phyloP scores from a whole-genome alignment of 1,140 invertebrate species.

The Plectrocnemia conspersa region DNA sequence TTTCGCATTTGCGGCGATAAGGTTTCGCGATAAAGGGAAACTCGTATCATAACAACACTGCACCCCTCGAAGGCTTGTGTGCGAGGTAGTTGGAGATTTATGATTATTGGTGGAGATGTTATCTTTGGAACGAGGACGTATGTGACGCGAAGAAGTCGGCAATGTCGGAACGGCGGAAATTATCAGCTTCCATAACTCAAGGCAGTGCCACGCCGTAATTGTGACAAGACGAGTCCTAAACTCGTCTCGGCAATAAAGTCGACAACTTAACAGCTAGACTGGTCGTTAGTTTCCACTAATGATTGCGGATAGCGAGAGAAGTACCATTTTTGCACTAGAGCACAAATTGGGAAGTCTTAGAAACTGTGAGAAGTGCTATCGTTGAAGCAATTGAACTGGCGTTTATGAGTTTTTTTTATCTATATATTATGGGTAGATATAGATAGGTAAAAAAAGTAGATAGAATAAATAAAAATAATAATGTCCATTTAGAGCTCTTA shows the following conservation, averaged over 20 bases:
- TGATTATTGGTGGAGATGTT: conserved; percentile 29
- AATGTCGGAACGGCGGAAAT: conserved; percentile 6
- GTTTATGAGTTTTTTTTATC: too few relatives aligned
- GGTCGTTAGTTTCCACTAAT: conserved; percentile 3
- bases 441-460: too few relatives aligned
- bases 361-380: too few relatives aligned
- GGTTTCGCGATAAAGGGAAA: conserved; percentile 12
- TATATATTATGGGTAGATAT: too few relatives aligned
- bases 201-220: not conserved
- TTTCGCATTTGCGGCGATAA: too few relatives aligned
- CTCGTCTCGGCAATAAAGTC: conserved; percentile 18
- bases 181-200: conserved; percentile 13
- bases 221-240: conserved; percentile 8
- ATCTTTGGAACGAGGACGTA: conserved; percentile 17
- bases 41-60: conserved; percentile 30
- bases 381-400: too few relatives aligned
- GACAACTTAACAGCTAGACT: conserved; percentile 1
- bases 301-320: too few relatives aligned
- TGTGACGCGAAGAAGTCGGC: conserved; percentile 2
- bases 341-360: too few relatives aligned
- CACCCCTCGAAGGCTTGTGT: conserved; percentile 8
- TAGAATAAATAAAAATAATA: too few relatives aligned
- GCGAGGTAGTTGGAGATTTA: conserved; percentile 13
- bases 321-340: too few relatives aligned
- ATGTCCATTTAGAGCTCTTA: too few relatives aligned